Evolutionary conservation across 2,888 invertebrate genomes (phyloP).

Genomic region (Tortricodes alternella): DNA sequence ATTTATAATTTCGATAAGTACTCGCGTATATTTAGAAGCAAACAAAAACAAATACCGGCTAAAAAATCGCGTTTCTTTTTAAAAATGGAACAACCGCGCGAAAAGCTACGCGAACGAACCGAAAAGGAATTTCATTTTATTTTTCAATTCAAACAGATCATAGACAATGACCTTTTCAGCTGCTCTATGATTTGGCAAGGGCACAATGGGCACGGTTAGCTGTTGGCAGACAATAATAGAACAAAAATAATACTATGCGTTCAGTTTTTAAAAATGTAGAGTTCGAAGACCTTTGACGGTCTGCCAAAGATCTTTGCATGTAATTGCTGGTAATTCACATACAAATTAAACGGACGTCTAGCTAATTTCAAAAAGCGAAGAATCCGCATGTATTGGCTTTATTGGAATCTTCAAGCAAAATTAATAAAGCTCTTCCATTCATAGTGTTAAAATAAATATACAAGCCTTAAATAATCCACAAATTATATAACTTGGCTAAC

Average conservation of each 20-base stretch:
- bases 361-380: too few species aligned
- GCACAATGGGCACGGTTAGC: constrained; percentile 10
- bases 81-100: background rate
- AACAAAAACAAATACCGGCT: background rate
- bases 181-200: constrained; percentile 24
- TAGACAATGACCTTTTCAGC: constrained; percentile 24
- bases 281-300: constrained; percentile 8
- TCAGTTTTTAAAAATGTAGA: background rate
- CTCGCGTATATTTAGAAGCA: too few species aligned
- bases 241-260: constrained; percentile 13
- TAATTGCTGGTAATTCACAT: constrained; percentile 10
- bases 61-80: background rate
- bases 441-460: too few species aligned
- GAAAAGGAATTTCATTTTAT: constrained; percentile 4
- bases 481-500: too few species aligned
- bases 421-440: too few species aligned
- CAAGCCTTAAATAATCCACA: too few species aligned
- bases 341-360: too few species aligned
- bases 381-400: too few species aligned
- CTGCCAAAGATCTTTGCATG: constrained; percentile 22
- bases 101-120: background rate
- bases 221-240: constrained; percentile 21
- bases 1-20: too few species aligned
- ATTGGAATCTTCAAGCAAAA: too few species aligned
- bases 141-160: constrained; percentile 11